Conservation (phyloP, 2,888 invertebrate genomes). For the Nyleta sp. region DNA sequence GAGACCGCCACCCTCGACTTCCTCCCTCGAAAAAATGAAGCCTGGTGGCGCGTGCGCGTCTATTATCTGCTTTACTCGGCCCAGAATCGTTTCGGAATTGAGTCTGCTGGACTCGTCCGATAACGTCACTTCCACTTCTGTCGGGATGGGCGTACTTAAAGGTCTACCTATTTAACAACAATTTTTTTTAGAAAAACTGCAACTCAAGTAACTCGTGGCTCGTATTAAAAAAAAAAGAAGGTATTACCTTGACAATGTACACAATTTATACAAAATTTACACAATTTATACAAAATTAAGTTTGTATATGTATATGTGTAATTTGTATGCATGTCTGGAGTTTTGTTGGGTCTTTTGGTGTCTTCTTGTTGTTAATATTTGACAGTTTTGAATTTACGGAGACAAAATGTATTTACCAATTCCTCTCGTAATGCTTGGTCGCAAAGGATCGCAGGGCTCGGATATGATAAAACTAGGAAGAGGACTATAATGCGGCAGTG, state of each 20-base stretch:
- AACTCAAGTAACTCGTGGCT: too few species aligned
- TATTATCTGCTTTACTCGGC: slow-evolving; percentile 90
- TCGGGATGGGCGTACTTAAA: slow-evolving; percentile 75
- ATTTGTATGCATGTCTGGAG: too few species aligned
- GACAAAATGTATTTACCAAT: slow-evolving; percentile 83
- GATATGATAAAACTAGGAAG: slow-evolving; percentile 86
- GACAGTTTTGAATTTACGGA: too few species aligned
- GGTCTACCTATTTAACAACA: slow-evolving; percentile 76
- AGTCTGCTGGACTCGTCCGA: slow-evolving; percentile 91
- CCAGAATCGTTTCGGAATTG: slow-evolving; percentile 91
- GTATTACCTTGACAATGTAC: too few species aligned
- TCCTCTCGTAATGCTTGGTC: slow-evolving; percentile 92
- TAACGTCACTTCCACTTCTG: slow-evolving; percentile 88
- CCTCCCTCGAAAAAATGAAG: slow-evolving; percentile 84
- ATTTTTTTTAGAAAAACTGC: too few species aligned
- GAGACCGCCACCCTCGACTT: slow-evolving; percentile 83
- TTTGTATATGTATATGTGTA: too few species aligned
- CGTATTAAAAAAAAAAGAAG: slow-evolving; percentile 4
- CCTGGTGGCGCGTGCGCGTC: slow-evolving; percentile 90
- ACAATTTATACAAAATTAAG: too few species aligned
- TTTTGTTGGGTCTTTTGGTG: too few species aligned
- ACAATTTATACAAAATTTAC: too few species aligned
- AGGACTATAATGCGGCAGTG: slow-evolving; percentile 77
- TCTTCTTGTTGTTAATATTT: too few species aligned
- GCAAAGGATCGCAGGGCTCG: slow-evolving; percentile 88